Evolutionary conservation across 2,113 vertebrate species (phyloP).

Genomic region (Serilophus lunatus): DNA sequence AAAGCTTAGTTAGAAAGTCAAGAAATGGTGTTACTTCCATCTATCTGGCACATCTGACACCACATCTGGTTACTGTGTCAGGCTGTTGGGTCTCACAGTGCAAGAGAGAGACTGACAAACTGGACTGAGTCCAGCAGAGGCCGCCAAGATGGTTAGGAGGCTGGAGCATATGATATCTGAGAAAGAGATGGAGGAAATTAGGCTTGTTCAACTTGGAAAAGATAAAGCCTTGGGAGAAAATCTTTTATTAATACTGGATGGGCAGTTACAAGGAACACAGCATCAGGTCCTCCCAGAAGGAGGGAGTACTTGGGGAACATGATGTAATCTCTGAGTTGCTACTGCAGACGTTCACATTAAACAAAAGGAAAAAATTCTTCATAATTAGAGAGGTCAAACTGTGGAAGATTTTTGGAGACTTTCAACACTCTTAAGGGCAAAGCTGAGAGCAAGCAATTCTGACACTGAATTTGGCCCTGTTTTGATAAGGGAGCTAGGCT

Average conservation of each 20-base stretch:
- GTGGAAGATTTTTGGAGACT: background rate
- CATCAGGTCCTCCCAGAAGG: background rate
- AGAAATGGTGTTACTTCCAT: background rate
- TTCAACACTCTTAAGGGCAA: background rate
- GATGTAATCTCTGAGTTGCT: accelerated
- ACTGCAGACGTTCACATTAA: background rate
- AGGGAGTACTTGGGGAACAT: background rate
- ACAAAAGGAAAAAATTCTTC: background rate
- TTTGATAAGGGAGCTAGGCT: background rate
- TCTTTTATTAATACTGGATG: background rate
- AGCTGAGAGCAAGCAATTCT: background rate
- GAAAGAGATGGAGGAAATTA: background rate
- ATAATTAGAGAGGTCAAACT: background rate
- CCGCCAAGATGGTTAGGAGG: background rate
- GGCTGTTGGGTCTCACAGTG: background rate
- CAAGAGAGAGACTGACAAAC: background rate
- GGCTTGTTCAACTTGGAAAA: background rate
- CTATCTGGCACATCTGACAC: background rate
- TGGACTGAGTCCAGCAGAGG: background rate
- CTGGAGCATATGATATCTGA: background rate
- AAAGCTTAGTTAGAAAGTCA: background rate
- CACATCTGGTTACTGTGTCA: background rate
- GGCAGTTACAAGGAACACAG: background rate
- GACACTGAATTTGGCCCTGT: background rate
- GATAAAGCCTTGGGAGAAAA: background rate